Percentiles rank a stretch among this genome's conserved stretches.
Evolutionary conservation across 2,113 vertebrate species (phyloP).

Genomic region (Notarius lentiginosus): DNA sequence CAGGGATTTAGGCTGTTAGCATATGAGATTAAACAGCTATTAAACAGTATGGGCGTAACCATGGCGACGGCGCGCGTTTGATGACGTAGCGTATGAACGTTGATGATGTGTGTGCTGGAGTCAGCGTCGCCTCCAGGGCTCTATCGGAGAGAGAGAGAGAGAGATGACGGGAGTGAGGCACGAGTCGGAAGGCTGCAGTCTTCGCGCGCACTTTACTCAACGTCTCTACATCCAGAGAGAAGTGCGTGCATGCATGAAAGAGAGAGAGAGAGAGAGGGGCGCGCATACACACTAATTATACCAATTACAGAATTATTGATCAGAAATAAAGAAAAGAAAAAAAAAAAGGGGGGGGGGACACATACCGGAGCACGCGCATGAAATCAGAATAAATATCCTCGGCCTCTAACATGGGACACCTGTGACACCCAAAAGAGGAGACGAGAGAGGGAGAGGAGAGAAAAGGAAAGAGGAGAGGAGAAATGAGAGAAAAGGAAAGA

Average conservation of each 20-base stretch:
- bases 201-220: too few relatives aligned
- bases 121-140: background rate
- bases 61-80: constrained; percentile 5
- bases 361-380: background rate
- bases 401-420: background rate
- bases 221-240: too few relatives aligned
- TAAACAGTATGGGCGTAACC: background rate
- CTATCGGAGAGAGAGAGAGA: background rate
- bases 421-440: background rate
- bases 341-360: too few relatives aligned
- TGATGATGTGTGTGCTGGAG: background rate
- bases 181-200: too few relatives aligned
- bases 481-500: background rate
- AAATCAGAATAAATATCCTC: background rate
- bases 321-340: too few relatives aligned
- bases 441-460: background rate
- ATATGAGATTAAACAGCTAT: background rate
- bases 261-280: too few relatives aligned
- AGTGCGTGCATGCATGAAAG: too few relatives aligned
- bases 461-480: too few relatives aligned
- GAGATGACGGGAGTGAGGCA: background rate
- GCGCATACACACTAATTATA: too few relatives aligned
- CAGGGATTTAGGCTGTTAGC: background rate
- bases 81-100: background rate
- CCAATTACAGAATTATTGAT: too few relatives aligned